Evolutionary conservation across 1,140 invertebrate species (phyloP).

Genomic region (Pseudomyrmex pallidus): DNA sequence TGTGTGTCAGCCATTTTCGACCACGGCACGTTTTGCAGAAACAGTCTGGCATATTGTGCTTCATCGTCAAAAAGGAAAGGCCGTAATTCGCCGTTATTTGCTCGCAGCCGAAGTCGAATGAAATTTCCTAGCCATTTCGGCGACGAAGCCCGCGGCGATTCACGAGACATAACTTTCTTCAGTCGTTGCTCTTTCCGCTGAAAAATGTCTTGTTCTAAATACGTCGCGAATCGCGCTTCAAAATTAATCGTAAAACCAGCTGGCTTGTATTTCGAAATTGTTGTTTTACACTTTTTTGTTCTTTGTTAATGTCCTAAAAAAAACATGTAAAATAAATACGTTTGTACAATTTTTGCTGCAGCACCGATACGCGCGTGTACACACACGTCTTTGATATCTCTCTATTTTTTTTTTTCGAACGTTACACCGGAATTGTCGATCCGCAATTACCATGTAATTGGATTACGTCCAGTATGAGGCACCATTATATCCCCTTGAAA

Average conservation of each 20-base stretch:
- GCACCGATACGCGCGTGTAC: too few relatives aligned
- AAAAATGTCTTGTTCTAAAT: neutral
- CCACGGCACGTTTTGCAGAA: constrained; percentile 38
- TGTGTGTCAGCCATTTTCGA: constrained; percentile 46
- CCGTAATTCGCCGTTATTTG: constrained; percentile 36
- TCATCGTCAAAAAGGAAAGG: constrained; percentile 43
- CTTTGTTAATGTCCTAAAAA: too few relatives aligned
- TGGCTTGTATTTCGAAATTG: neutral
- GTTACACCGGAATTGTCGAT: constrained; percentile 44
- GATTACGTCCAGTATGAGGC: constrained; percentile 35
- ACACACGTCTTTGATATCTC: neutral
- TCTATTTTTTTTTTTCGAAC: constrained; percentile 3
- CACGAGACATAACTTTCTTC: neutral
- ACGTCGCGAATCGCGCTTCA: neutral
- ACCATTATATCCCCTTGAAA: constrained; percentile 51
- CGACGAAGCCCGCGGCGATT: constrained; percentile 2
- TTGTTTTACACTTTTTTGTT: too few relatives aligned
- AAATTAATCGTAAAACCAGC: constrained; percentile 22
- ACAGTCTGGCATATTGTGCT: constrained; percentile 53
- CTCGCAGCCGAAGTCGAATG: constrained; percentile 27
- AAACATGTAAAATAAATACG: neutral
- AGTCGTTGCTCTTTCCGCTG: neutral
- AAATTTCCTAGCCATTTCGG: constrained; percentile 59
- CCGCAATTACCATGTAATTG: constrained; percentile 43
- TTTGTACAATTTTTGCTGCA: too few relatives aligned